Conservation (phyloP, 2,113 vertebrate genomes). For the Lophochroa leadbeateri region DNA sequence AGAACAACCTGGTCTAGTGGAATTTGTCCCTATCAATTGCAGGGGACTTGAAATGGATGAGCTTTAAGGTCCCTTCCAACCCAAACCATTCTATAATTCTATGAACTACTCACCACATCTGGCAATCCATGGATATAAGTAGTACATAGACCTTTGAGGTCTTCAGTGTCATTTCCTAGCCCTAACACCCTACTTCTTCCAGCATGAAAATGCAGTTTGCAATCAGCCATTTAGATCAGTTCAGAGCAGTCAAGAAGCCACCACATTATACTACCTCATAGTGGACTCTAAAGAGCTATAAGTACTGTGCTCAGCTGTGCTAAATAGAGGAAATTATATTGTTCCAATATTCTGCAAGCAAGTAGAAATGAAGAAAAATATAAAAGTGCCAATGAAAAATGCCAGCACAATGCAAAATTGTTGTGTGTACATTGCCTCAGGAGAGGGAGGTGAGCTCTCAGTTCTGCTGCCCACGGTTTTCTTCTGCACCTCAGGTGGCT, state of each 20-base stretch:
- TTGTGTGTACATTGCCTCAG: too few relatives aligned
- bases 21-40: not conserved
- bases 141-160: not conserved
- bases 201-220: fast-evolving
- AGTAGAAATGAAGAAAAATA: not conserved
- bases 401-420: not conserved
- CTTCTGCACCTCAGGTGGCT: not conserved
- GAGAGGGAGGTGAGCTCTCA: not conserved
- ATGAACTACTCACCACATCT: not conserved
- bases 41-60: not conserved
- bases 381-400: not conserved
- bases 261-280: not conserved
- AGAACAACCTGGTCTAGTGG: not conserved
- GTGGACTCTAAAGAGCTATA: not conserved
- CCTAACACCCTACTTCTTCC: not conserved
- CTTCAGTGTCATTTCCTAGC: not conserved
- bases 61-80: not conserved
- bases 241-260: not conserved
- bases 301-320: not conserved
- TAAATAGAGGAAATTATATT: not conserved
- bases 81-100: not conserved
- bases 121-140: not conserved
- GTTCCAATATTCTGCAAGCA: not conserved
- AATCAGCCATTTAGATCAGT: not conserved
- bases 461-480: not conserved